A percentile compares a stretch with the other conserved stretches of the same genome.
phyloP scores from a whole-genome alignment of 2,113 vertebrate genomes.

The Phycodurus eques region DNA sequence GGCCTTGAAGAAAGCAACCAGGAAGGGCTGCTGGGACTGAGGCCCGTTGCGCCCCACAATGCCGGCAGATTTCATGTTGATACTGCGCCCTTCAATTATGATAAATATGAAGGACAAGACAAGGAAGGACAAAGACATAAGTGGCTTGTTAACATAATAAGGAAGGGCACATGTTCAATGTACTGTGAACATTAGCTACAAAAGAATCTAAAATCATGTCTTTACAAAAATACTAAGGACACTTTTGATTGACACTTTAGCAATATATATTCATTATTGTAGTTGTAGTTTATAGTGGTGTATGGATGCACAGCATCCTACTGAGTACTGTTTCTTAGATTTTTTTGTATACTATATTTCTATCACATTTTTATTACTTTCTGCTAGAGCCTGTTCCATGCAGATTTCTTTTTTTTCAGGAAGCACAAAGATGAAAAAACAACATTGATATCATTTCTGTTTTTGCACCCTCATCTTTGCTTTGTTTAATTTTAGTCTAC shows the following conservation, averaged over 20 bases:
- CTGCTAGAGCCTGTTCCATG: no score
- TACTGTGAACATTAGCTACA: not conserved
- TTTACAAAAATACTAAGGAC: not conserved
- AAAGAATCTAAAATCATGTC: not conserved
- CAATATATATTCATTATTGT: not conserved
- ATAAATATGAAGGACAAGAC: not conserved
- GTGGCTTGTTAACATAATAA: not conserved
- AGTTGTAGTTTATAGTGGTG: no score
- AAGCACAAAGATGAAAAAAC: no score
- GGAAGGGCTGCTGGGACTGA: conserved; percentile 95
- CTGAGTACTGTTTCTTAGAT: no score
- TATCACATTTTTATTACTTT: no score
- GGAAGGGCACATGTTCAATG: not conserved
- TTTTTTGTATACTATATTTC: no score
- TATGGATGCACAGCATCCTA: no score
- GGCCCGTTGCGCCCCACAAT: conserved; percentile 91
- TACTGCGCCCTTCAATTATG: conserved; percentile 81
- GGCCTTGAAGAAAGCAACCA: conserved; percentile 98
- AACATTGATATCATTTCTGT: no score
- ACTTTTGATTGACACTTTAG: not conserved
- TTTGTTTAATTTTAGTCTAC: no score
- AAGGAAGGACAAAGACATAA: not conserved
- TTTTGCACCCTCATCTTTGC: no score
- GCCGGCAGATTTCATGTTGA: conserved; percentile 92
- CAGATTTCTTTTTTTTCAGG: no score